Evolutionary conservation across 2,888 invertebrate genomes (phyloP).

Genomic region (Andrena chrysosceles): DNA sequence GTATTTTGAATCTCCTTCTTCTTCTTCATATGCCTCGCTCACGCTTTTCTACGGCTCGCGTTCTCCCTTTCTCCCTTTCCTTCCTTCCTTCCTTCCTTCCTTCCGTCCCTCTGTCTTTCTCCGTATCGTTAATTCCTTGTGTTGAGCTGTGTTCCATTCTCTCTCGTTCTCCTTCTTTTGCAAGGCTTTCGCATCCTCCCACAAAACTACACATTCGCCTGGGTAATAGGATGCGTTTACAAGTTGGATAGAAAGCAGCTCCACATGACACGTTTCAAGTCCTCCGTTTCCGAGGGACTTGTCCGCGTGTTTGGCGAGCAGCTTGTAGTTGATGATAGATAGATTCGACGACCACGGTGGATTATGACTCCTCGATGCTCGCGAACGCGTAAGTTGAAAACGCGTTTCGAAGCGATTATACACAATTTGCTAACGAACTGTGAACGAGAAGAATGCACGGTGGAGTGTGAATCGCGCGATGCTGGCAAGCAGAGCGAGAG

Average conservation of each 20-base stretch:
- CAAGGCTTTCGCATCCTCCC: slow-evolving; percentile 20
- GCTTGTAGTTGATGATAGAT: no score
- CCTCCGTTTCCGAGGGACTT: no score
- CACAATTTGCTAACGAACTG: not conserved
- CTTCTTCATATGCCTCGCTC: slow-evolving; percentile 21
- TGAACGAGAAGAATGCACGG: not conserved
- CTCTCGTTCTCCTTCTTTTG: not conserved
- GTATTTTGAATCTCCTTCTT: slow-evolving; percentile 73
- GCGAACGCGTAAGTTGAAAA: no score
- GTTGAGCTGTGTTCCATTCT: not conserved
- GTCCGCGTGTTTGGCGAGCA: no score
- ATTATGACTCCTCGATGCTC: no score
- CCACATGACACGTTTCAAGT: no score
- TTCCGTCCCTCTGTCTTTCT: not conserved
- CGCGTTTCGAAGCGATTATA: not conserved
- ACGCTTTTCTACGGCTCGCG: not conserved
- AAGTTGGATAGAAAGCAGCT: not conserved
- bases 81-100: not conserved
- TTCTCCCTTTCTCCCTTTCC: not conserved
- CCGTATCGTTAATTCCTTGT: not conserved
- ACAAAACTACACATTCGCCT: slow-evolving; percentile 9
- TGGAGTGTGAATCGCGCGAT: no score
- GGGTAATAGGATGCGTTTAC: slow-evolving; percentile 24
- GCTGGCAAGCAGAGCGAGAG: not conserved
- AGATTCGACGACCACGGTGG: no score